These are phyloP conservation scores for Psammodynastes pulverulentus DNA, from an alignment of 2,113 vertebrate genomes.

Conservation along the genomic window DNA sequence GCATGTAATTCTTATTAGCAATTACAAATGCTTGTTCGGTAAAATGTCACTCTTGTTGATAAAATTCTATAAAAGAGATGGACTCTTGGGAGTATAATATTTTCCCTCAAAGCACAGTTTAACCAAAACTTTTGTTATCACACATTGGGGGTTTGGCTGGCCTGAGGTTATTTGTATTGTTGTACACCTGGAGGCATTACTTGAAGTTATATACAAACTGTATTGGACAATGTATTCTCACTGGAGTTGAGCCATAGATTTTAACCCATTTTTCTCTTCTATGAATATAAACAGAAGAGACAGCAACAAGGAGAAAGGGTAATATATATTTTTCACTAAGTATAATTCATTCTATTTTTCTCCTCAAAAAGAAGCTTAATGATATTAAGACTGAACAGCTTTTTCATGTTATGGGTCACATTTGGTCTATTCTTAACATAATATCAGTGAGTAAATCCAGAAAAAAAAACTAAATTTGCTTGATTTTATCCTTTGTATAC, in stretches of 20 bases:
- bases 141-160: background rate
- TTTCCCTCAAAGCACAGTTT: conserved; percentile 12
- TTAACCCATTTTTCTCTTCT: background rate
- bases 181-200: background rate
- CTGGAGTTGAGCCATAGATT: background rate
- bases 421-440: background rate
- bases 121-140: conserved; percentile 1
- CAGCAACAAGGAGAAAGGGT: background rate
- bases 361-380: background rate
- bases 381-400: background rate
- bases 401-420: background rate
- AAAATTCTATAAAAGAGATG: background rate
- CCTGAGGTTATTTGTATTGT: background rate
- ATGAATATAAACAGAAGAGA: background rate
- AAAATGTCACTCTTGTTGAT: background rate
- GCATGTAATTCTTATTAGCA: background rate
- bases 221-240: background rate
- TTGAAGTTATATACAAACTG: background rate
- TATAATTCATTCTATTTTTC: background rate
- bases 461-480: background rate
- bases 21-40: background rate
- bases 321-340: background rate
- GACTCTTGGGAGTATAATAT: conserved; percentile 5
- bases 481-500: background rate
- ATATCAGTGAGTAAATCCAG: background rate